Evolutionary conservation across 2,113 vertebrate genomes (phyloP), one percentile per base, ranked within the genome.

Genomic region (Dicrurus megarhynchus): DNA sequence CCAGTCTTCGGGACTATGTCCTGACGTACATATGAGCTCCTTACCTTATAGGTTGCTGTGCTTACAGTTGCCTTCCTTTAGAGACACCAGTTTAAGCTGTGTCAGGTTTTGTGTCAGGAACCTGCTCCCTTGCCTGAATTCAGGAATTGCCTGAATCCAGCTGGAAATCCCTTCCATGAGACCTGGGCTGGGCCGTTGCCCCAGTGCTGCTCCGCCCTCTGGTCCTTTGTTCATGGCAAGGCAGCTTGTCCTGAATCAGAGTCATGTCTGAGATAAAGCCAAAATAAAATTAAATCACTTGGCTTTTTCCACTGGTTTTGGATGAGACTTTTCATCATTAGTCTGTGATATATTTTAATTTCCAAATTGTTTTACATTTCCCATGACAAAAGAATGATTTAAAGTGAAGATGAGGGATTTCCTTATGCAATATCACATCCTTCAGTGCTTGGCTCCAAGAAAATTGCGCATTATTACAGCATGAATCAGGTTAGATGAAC

Each of bases 351-450:
- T 73, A 84, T 95, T 53, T 85, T 86, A 73, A 93, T 70, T 91
- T 76, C 60, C 44, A 50, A 95, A 63, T 56, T 78, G 83, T 88
- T 96, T 60, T 94, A 96, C 80, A 53, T 88, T 74, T 92, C 61
- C 79, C 75, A 30, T 74, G 75, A 80, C 47, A 92, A 81, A 90
- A 73, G 35, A 68, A 83, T 74, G 35, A 75, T 78, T 75, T 56
- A 37, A 39, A 79, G 71, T 82, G 56, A 92, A 86, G 89, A 76
- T 63, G 33, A 87, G 49, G 32, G 21, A 91, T 84, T 88, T 91
- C 46, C 46, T 82, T 41, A 59, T 47, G 39, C 39, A 68, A 9
- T 19, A 49, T 41, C 61, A 28, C 35, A 87, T 71, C 56, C 39
- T 71, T 78, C 70, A 81, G 56, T 68, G 53, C 35, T 73, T 49